phyloP scores from a whole-genome alignment of 2,888 invertebrate species.

The Amitus sp. region DNA sequence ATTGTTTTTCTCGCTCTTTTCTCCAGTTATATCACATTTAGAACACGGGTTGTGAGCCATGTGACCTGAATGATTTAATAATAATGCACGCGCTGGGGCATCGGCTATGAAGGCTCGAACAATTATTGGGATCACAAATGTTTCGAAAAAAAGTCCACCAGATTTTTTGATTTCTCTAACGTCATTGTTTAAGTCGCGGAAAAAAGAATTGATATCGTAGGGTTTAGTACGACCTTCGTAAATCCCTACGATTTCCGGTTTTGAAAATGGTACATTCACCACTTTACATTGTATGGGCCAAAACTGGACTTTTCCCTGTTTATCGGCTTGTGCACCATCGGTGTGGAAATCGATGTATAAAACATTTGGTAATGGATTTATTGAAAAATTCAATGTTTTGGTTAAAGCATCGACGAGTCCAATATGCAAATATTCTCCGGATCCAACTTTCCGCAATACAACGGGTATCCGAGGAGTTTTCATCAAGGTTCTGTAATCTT shows the following conservation, averaged over 20 bases:
- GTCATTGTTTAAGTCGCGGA: slow-evolving; percentile 1
- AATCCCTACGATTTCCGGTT: slow-evolving; percentile 36
- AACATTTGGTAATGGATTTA: background rate
- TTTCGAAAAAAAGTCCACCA: background rate
- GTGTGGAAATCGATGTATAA: slow-evolving; percentile 1
- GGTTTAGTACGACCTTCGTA: slow-evolving; percentile 12
- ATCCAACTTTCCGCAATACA: too few species aligned
- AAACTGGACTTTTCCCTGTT: slow-evolving; percentile 6
- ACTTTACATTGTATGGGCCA: slow-evolving; percentile 11
- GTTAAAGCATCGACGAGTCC: too few species aligned
- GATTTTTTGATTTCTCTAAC: background rate
- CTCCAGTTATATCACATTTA: slow-evolving; percentile 7
- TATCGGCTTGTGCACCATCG: slow-evolving; percentile 8
- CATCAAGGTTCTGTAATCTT: too few species aligned
- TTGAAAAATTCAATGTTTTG: too few species aligned
- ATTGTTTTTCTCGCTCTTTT: background rate
- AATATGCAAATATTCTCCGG: too few species aligned
- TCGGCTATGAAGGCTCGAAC: slow-evolving; percentile 10
- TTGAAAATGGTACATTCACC: background rate
- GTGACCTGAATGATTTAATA: slow-evolving; percentile 8
- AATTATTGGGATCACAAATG: background rate
- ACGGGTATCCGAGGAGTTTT: too few species aligned
- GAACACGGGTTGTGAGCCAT: slow-evolving; percentile 1
- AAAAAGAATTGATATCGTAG: background rate
- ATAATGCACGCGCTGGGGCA: slow-evolving; percentile 15